Evolutionary conservation across 2,888 invertebrate species (phyloP).

Genomic region (Anarsia innoxiella): DNA sequence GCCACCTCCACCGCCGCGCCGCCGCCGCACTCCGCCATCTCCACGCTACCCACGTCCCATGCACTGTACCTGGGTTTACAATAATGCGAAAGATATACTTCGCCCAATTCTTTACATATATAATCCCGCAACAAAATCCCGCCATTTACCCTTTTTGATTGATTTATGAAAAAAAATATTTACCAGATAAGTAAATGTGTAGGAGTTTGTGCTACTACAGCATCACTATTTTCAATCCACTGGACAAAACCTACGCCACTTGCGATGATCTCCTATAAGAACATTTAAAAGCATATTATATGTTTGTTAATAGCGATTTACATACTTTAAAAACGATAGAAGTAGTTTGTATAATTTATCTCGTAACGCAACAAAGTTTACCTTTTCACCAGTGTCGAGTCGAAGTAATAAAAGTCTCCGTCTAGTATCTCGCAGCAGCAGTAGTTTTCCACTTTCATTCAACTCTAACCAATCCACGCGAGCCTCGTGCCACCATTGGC

Average conservation of each 20-base stretch:
- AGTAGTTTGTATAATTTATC: background rate
- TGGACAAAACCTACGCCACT: constrained; percentile 83
- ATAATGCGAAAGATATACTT: too few species aligned
- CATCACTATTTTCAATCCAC: constrained; percentile 97
- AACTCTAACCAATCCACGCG: constrained; percentile 98
- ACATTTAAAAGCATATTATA: constrained; percentile 4
- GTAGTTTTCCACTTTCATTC: constrained; percentile 93
- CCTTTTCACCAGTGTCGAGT: constrained; percentile 74
- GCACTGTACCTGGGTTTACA: constrained; percentile 68
- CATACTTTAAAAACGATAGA: background rate
- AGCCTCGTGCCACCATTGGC: constrained; percentile 92
- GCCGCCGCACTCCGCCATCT: constrained; percentile 63
- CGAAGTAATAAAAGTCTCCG: constrained; percentile 79
- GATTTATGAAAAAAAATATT: constrained; percentile 17
- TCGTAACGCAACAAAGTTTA: constrained; percentile 19
- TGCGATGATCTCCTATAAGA: constrained; percentile 76
- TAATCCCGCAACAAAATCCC: too few species aligned
- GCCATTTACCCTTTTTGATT: background rate
- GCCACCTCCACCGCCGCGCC: constrained; percentile 48
- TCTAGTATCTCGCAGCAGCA: constrained; percentile 93
- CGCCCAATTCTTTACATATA: background rate
- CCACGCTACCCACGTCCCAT: constrained; percentile 59
- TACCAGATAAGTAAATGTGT: constrained; percentile 95
- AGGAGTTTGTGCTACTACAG: constrained; percentile 96
- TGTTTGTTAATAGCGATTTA: too few species aligned